Base-by-base conservation (phyloP, 2,113 vertebrate species). In the Aphelocoma coerulescens region DNA sequence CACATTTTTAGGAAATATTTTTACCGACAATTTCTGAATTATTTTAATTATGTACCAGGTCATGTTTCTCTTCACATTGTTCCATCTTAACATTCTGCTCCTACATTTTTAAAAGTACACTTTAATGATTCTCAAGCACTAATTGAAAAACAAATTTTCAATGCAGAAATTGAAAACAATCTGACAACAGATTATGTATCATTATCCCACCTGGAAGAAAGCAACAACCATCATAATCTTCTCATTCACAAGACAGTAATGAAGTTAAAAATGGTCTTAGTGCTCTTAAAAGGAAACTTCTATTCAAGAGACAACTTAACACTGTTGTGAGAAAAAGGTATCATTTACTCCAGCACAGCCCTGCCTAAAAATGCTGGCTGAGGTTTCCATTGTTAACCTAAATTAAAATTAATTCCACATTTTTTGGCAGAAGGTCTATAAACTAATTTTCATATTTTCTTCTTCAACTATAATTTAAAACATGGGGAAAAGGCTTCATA, bases 381-480 rank as follows among this genome's bases (percentile, higher is more conserved):
- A 93, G 76, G 89, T 95, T 97, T 95, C 92, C 57, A 80, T 69
- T 65, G 75, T 62, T 95, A 97, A 96, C 87, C 75, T 91, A 96
- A 96, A 97, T 91, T 80, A 93, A 96, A 97, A 95, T 95, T 61
- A 92, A 88, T 81, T 92, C 72, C 58, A 28, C 57, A 65, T 85
- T 94, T 88, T 90, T 90, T 95, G 71, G 84, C 69, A 85, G 73
- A 82, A 95, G 22, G 35, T 95, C 72, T 93, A 65, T 54, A 85
- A 91, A 72, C 58, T 80, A 82, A 88, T 93, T 95, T 85, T 95
- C 77, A 52, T 63, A 51, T 93, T 95, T 95, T 83, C 51, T 78
- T 92, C 91, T 93, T 55, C 41, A 67, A 69, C 71, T 62, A 18
- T 71, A 96, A 95, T 91, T 94, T 90, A 91, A 95, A 93, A 84